These are phyloP conservation scores for Aphodius sticticus DNA, from an alignment of 2,888 invertebrate species.

Conservation along the genomic window DNA sequence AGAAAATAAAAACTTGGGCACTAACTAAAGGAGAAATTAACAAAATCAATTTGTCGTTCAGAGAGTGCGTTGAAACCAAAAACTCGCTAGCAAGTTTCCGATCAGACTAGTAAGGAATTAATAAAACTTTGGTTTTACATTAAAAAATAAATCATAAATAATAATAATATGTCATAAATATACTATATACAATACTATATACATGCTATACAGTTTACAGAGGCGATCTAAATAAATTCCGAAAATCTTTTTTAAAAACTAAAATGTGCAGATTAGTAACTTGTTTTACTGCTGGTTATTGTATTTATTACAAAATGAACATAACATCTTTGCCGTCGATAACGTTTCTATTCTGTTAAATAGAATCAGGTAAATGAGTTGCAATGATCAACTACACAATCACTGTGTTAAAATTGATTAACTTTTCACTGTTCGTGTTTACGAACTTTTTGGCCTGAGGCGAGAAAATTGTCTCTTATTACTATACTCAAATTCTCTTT, in stretches of 20 bases:
- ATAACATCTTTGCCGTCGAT: slow-evolving; percentile 56
- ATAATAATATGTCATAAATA: slow-evolving; percentile 42
- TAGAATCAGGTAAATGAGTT: slow-evolving; percentile 54
- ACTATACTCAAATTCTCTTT: slow-evolving; percentile 39
- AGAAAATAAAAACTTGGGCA: slow-evolving; percentile 26
- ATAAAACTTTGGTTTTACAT: slow-evolving; percentile 47
- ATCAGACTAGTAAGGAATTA: slow-evolving; percentile 36
- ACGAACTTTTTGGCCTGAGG: slow-evolving; percentile 57
- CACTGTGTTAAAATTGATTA: slow-evolving; percentile 58
- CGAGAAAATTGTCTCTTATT: slow-evolving; percentile 51
- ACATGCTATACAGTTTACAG: slow-evolving; percentile 58
- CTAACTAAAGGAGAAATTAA: slow-evolving; percentile 18
- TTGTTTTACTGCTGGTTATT: slow-evolving; percentile 59
- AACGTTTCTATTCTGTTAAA: slow-evolving; percentile 55
- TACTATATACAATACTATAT: slow-evolving; percentile 42
- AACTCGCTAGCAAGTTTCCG: slow-evolving; percentile 6
- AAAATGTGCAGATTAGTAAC: slow-evolving; percentile 60
- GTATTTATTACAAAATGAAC: slow-evolving; percentile 48
- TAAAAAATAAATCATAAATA: slow-evolving; percentile 43
- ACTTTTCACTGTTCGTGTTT: slow-evolving; percentile 55
- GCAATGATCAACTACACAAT: slow-evolving; percentile 50
- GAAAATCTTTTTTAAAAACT: slow-evolving; percentile 44
- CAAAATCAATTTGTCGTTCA: slow-evolving; percentile 26
- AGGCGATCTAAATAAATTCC: slow-evolving; percentile 44
- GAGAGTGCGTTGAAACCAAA: slow-evolving; percentile 24